Evolutionary conservation across 2,888 invertebrate species (phyloP).

Genomic region (Chymomyza fuscimana): DNA sequence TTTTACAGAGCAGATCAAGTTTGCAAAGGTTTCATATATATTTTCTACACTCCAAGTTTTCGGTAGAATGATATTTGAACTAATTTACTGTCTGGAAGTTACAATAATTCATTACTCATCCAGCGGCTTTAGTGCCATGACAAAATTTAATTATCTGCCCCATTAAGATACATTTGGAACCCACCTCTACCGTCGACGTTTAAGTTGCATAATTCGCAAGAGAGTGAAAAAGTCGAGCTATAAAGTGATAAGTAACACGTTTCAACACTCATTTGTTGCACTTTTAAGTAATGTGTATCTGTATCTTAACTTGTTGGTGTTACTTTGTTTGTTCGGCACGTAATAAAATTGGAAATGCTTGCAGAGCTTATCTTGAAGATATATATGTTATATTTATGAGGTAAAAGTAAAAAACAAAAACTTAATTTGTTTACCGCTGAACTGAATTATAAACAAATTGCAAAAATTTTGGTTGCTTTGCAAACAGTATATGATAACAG

Average conservation of each 20-base stretch:
- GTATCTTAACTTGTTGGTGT: not conserved
- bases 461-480: not conserved
- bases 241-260: not conserved
- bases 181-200: not conserved
- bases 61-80: too few relatives aligned
- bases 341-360: not conserved
- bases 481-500: not conserved
- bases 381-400: not conserved
- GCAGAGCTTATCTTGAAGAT: not conserved
- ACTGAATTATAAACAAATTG: constrained; percentile 1
- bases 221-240: not conserved
- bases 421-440: not conserved
- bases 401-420: not conserved
- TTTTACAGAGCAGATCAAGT: too few relatives aligned
- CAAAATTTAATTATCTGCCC: not conserved
- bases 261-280: not conserved
- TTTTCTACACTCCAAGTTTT: too few relatives aligned
- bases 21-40: too few relatives aligned
- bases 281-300: not conserved
- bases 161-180: not conserved
- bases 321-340: not conserved
- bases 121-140: too few relatives aligned
- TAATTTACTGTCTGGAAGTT: too few relatives aligned
- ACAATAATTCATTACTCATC: too few relatives aligned
- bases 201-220: not conserved